phyloP scores from a whole-genome alignment of 2,888 invertebrate species.

The Aleiodes alternator region DNA sequence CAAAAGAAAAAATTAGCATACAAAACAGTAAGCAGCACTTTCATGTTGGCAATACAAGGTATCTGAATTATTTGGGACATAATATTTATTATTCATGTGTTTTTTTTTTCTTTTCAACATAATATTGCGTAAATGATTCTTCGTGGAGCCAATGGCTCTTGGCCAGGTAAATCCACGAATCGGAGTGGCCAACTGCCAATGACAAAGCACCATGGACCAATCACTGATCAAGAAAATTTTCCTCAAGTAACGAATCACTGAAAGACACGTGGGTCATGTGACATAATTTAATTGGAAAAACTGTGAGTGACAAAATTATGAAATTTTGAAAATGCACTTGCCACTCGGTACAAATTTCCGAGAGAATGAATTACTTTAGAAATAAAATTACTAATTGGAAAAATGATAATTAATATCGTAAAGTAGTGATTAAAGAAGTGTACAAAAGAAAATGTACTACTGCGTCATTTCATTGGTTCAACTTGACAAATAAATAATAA shows the following conservation, averaged over 20 bases:
- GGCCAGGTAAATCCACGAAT: constrained; percentile 29
- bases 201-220: constrained; percentile 14
- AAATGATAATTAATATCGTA: not conserved
- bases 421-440: not conserved
- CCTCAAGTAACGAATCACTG: not conserved
- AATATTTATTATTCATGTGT: constrained; percentile 4
- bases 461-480: not conserved
- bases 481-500: constrained; percentile 54
- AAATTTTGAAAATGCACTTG: too few relatives aligned
- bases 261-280: not conserved
- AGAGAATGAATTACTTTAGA: too few relatives aligned
- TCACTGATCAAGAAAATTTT: not conserved
- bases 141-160: constrained; percentile 7
- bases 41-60: not conserved
- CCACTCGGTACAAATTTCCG: too few relatives aligned
- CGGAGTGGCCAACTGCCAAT: constrained; percentile 26
- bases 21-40: constrained; percentile 10
- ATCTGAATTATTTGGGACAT: constrained; percentile 19
- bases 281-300: too few relatives aligned
- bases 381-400: not conserved
- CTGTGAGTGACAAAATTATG: too few relatives aligned
- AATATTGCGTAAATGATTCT: constrained; percentile 20
- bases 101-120: constrained; percentile 18
- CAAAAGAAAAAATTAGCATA: constrained; percentile 22
- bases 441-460: constrained; percentile 11